Conservation (phyloP, 1,140 invertebrate genomes). For the Drosophila sucinea region DNA sequence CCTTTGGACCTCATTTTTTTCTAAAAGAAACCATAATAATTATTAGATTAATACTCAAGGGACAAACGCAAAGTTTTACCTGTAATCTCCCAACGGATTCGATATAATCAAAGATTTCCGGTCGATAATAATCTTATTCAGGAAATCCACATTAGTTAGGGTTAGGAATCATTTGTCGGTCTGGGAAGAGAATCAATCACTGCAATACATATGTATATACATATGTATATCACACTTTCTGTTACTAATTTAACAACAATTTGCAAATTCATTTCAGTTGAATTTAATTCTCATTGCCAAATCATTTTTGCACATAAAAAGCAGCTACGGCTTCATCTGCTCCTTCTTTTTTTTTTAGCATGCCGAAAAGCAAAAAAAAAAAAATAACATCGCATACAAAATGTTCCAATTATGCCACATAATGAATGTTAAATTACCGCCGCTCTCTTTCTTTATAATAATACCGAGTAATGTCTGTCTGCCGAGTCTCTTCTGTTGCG, state of each 20-base stretch:
- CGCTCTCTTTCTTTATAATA: slow-evolving; percentile 43
- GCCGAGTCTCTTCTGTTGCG: slow-evolving; percentile 13
- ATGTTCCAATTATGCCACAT: slow-evolving; percentile 61
- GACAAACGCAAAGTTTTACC: too few species aligned
- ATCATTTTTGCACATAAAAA: slow-evolving; percentile 4
- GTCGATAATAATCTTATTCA: too few species aligned
- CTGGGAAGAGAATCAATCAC: neutral
- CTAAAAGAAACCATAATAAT: neutral
- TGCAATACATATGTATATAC: neutral
- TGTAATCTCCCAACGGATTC: too few species aligned
- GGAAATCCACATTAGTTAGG: too few species aligned
- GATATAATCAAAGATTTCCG: too few species aligned
- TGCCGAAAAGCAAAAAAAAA: slow-evolving; percentile 28
- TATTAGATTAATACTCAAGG: too few species aligned
- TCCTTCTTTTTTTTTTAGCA: neutral
- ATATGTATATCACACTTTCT: neutral
- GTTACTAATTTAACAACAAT: slow-evolving; percentile 5
- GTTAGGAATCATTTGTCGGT: too few species aligned
- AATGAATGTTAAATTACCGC: slow-evolving; percentile 60
- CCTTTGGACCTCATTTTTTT: neutral
- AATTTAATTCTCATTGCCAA: slow-evolving; percentile 7
- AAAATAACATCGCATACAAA: slow-evolving; percentile 35
- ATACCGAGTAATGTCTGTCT: slow-evolving; percentile 38
- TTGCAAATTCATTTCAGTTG: slow-evolving; percentile 5
- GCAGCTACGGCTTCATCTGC: slow-evolving; percentile 32